Conservation (phyloP, 92 coral and sea anemone species). For the Epizoanthus rinbou region DNA sequence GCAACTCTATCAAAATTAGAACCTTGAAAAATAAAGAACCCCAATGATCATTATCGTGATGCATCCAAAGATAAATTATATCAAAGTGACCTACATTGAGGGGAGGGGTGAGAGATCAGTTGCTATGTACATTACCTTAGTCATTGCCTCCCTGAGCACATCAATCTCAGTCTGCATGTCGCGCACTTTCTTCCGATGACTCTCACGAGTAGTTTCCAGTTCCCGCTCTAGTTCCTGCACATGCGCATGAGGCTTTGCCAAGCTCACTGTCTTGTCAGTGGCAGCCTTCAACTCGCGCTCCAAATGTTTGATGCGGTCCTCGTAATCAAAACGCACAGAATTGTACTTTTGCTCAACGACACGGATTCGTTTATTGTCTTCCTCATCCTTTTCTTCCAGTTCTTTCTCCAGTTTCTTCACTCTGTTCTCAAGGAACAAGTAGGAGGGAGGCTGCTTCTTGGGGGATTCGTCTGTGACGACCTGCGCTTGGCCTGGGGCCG, state of each 20-base stretch:
- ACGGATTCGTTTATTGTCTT: conserved; percentile 79
- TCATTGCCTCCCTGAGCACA: conserved; percentile 79
- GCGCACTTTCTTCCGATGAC: conserved; percentile 69
- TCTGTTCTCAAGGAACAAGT: conserved; percentile 81
- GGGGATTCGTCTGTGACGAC: conserved; percentile 76
- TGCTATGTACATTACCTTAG: conserved; percentile 43
- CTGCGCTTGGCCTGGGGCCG: conserved; percentile 97
- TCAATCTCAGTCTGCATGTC: conserved; percentile 79
- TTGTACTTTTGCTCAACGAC: conserved; percentile 93
- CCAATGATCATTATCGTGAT: too few relatives aligned
- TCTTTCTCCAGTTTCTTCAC: conserved; percentile 85
- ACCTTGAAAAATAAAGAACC: too few relatives aligned
- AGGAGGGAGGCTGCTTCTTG: conserved; percentile 87
- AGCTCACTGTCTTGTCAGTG: conserved; percentile 60
- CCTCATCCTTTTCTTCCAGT: conserved; percentile 92
- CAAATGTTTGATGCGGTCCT: conserved; percentile 73
- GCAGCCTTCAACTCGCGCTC: conserved; percentile 73
- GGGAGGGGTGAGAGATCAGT: too few relatives aligned
- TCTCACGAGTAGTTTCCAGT: conserved; percentile 68
- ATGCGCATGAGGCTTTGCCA: conserved; percentile 69
- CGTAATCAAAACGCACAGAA: conserved; percentile 86
- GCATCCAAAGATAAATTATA: too few relatives aligned
- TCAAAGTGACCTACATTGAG: too few relatives aligned
- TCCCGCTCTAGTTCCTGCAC: conserved; percentile 79
- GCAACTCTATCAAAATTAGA: too few relatives aligned